Conservation (phyloP, 2,113 vertebrate species). For the Zosterops borbonicus region DNA sequence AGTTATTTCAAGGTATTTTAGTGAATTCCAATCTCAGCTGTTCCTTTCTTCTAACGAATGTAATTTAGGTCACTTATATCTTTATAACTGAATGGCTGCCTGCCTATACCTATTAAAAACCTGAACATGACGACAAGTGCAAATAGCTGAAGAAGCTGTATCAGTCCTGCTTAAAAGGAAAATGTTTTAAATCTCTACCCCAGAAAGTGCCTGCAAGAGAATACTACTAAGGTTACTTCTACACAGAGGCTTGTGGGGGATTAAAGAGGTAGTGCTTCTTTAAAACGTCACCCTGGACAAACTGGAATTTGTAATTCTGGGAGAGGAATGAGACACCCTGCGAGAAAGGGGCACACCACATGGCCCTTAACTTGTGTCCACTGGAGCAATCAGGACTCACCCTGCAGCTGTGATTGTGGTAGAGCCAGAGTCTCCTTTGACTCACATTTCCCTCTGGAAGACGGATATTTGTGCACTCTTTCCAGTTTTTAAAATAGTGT, state of each 20-base stretch:
- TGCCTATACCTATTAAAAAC: conserved; percentile 26
- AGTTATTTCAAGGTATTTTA: conserved; percentile 47
- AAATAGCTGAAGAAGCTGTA: conserved; percentile 16
- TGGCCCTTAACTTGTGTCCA: not conserved
- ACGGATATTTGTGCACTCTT: not conserved
- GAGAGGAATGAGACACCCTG: not conserved
- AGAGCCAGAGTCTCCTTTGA: not conserved
- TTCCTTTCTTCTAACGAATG: conserved; percentile 10
- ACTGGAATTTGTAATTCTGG: not conserved
- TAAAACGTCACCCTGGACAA: not conserved
- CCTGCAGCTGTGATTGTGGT: accelerated
- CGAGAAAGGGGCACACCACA: accelerated
- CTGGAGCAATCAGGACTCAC: not conserved
- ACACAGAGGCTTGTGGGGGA: not conserved
- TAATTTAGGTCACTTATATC: conserved; percentile 54
- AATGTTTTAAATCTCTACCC: not conserved
- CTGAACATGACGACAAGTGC: not conserved
- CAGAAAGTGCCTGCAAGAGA: not conserved
- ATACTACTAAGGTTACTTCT: not conserved
- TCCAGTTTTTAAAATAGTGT: not conserved
- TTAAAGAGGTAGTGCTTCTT: not conserved
- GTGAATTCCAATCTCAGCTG: conserved; percentile 31
- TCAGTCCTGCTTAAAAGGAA: not conserved
- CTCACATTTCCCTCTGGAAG: not conserved
- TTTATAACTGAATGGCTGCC: conserved; percentile 19